Evolutionary conservation across 2,113 vertebrate genomes (phyloP).

Genomic region (Gadus macrocephalus): DNA sequence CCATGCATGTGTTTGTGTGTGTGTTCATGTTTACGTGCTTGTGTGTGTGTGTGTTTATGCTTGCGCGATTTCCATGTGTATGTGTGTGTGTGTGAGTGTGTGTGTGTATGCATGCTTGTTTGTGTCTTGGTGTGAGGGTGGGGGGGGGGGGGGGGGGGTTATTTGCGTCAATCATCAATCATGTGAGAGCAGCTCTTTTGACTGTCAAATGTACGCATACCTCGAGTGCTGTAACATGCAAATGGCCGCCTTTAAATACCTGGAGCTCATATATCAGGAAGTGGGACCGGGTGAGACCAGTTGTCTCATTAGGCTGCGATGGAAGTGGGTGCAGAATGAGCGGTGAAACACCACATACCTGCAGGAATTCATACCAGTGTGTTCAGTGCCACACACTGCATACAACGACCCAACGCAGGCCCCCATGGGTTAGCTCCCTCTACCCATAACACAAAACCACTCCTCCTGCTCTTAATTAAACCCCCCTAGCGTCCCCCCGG

Average conservation of each 20-base stretch:
- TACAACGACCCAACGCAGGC: neutral
- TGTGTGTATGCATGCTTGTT: too few species aligned
- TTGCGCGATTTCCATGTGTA: too few species aligned
- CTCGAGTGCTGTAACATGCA: neutral
- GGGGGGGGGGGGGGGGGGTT: too few species aligned
- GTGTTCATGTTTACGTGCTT: too few species aligned
- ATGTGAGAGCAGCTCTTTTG: too few species aligned
- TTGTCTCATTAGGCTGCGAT: slow-evolving; percentile 38
- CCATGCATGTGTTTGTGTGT: too few species aligned
- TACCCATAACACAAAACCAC: slow-evolving; percentile 15
- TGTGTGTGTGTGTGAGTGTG: too few species aligned
- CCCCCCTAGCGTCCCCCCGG: slow-evolving; percentile 3
- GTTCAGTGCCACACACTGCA: neutral
- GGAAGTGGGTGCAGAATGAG: neutral
- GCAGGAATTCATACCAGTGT: neutral
- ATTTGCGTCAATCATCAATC: too few species aligned
- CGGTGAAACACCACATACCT: neutral
- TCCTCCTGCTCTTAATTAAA: slow-evolving; percentile 41
- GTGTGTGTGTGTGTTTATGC: too few species aligned
- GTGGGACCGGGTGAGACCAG: slow-evolving; percentile 9
- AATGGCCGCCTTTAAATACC: slow-evolving; percentile 25
- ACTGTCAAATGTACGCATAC: neutral
- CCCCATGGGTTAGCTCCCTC: slow-evolving; percentile 8
- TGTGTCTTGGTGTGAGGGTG: too few species aligned
- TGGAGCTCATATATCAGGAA: slow-evolving; percentile 28